These are phyloP conservation scores for Phaedon cochleariae DNA, from an alignment of 2,888 invertebrate species.

Conservation along the genomic window DNA sequence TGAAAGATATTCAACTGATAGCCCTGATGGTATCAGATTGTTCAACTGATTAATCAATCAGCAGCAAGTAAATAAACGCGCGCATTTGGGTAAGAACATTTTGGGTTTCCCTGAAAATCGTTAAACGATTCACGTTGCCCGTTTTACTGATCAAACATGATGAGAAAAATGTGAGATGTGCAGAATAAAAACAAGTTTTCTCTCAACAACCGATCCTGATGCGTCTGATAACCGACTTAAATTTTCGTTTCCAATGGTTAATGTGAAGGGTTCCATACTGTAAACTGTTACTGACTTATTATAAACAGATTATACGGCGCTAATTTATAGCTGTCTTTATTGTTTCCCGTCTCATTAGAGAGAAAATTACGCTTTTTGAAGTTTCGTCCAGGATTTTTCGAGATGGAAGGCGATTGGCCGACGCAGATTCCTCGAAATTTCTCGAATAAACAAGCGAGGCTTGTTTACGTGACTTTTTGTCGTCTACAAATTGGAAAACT, in stretches of 20 bases:
- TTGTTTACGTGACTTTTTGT: slow-evolving; percentile 27
- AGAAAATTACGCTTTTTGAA: slow-evolving; percentile 39
- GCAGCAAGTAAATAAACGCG: no score
- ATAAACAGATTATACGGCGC: slow-evolving; percentile 55
- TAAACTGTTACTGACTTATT: slow-evolving; percentile 56
- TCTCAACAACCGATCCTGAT: slow-evolving; percentile 13
- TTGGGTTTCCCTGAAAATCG: no score
- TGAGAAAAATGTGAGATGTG: no score
- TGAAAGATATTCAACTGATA: no score
- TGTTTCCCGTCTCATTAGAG: slow-evolving; percentile 49
- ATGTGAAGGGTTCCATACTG: slow-evolving; percentile 51
- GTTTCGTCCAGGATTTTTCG: slow-evolving; percentile 31
- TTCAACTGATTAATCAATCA: no score
- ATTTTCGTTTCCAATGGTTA: slow-evolving; percentile 20
- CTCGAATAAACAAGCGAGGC: slow-evolving; percentile 22
- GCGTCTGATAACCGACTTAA: slow-evolving; percentile 1
- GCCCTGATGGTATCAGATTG: no score
- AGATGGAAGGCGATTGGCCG: slow-evolving; percentile 16
- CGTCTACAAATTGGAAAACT: slow-evolving; percentile 22
- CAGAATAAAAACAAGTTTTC: background rate
- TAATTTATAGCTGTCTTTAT: slow-evolving; percentile 56
- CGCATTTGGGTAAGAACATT: no score
- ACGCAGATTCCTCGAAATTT: slow-evolving; percentile 17
- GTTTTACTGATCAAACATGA: no score
- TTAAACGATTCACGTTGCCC: no score